Evolutionary conservation across 1,140 invertebrate species (phyloP), one percentile per base, ranked within the genome.

Genomic region (Belonocnema kinseyi): DNA sequence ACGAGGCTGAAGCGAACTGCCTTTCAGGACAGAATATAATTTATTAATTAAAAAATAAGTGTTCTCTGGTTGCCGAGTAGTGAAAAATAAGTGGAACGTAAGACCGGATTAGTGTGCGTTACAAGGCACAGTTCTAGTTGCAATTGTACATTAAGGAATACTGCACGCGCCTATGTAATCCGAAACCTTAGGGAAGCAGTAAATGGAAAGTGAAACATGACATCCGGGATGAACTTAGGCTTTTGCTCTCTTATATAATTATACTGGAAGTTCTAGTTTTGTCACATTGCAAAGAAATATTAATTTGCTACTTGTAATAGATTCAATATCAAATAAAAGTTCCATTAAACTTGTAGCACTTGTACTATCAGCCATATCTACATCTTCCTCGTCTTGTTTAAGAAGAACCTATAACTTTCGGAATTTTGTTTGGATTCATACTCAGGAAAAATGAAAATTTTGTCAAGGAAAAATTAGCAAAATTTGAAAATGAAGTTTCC

Each of bases 241-340:
- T 66, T 66, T 14, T 66, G 11, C 54, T 56, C 19, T 40, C 33
- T 66, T 66, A 66, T 40, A 66, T 66, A 66, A 66, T 66, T 66
- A 66, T 66, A 66, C 61, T 66, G 61, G 61, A 40, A 66, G 26
- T 66, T 66, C 61, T 66, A 26, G 61, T 66, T 66, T 40, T 66
- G 40, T 66, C 14, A 66, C 61, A 46, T 66, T 46, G 61, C 40
- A 66, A 40, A 66, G 61, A 66, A 66, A 46, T 16, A 40, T 66
- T 66, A 66, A 66, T 66, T 66, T 66, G 16, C 61, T 66, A 66
- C 61, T 40, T 66, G 10, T 10, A 46, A 46, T 7, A n/a, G 46
- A 66, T 66, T 66, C 26, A 66, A 40, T 40, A 46, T 2, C 3
- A 40, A 66, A 66, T 58, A 21, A 56, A 40, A 66, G 40, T 40